phyloP scores from a whole-genome alignment of 2,113 vertebrate species.

The Xiphorhynchus elegans region DNA sequence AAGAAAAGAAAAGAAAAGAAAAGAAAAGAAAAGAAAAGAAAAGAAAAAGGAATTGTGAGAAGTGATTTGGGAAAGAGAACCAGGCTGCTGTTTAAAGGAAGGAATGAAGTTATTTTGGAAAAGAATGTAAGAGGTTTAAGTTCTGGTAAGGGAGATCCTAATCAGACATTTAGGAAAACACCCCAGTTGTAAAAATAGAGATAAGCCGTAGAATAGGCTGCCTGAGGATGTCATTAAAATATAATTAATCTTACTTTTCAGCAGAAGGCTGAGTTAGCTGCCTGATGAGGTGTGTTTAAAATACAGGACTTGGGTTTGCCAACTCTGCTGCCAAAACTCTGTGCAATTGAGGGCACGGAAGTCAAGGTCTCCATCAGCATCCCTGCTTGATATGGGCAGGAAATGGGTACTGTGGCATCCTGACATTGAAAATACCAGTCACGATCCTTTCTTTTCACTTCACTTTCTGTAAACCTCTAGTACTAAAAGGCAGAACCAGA shows the following conservation, averaged over 20 bases:
- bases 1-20: not conserved
- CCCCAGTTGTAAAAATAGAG: not conserved
- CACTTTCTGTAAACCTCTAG: not conserved
- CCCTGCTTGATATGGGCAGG: not conserved
- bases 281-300: not conserved
- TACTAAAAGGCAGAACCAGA: not conserved
- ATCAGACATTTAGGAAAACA: not conserved
- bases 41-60: not conserved
- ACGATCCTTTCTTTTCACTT: not conserved
- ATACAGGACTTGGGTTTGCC: no score
- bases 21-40: no score
- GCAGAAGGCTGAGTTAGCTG: not conserved
- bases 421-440: not conserved
- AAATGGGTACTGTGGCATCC: not conserved
- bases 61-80: not conserved
- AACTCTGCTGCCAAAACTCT: rapidly evolving
- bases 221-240: not conserved
- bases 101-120: not conserved
- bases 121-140: not conserved
- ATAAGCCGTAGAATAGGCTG: not conserved
- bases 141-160: not conserved
- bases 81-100: not conserved
- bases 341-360: rapidly evolving
- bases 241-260: not conserved
- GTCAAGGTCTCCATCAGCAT: not conserved